A percentile compares a stretch with the other conserved stretches of the same genome.
These are phyloP conservation scores for Macropodus opercularis DNA, from an alignment of 2,797 vertebrate genomes.

Conservation along the genomic window DNA sequence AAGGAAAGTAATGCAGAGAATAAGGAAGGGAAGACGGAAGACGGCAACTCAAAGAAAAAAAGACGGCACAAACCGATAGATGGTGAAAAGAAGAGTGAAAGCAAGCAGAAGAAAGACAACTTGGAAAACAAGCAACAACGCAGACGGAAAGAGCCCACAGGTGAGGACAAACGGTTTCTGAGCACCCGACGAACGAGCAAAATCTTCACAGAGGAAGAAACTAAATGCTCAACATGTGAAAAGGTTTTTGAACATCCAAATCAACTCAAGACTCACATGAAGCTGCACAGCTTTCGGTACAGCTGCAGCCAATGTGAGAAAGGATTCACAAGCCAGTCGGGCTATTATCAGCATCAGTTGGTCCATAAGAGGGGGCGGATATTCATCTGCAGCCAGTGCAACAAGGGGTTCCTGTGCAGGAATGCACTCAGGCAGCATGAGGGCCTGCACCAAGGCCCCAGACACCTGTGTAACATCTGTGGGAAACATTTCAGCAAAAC, in stretches of 20 bases:
- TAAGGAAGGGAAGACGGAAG: slow-evolving; percentile 7
- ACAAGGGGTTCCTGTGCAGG: slow-evolving; percentile 66
- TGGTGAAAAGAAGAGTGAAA: slow-evolving; percentile 13
- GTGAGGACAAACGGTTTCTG: slow-evolving; percentile 66
- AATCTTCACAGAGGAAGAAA: slow-evolving; percentile 60
- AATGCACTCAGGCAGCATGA: slow-evolving; percentile 69
- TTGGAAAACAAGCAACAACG: slow-evolving; percentile 39
- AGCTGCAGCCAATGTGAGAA: slow-evolving; percentile 69
- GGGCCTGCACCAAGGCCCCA: slow-evolving; percentile 60
- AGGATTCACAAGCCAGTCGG: slow-evolving; percentile 67
- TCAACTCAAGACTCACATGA: slow-evolving; percentile 64
- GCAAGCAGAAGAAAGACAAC: slow-evolving; percentile 43
- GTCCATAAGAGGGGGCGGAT: slow-evolving; percentile 66
- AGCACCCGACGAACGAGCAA: slow-evolving; percentile 43
- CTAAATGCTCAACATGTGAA: slow-evolving; percentile 51
- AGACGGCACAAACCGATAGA: slow-evolving; percentile 27
- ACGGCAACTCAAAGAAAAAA: neutral
- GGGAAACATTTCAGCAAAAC: slow-evolving; percentile 68
- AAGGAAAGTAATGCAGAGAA: slow-evolving; percentile 18
- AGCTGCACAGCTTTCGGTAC: slow-evolving; percentile 63
- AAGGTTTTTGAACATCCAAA: slow-evolving; percentile 71
- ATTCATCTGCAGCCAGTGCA: slow-evolving; percentile 63
- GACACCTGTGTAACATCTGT: slow-evolving; percentile 60
- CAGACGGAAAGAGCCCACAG: slow-evolving; percentile 16
- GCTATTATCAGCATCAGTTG: slow-evolving; percentile 70